Evolutionary conservation across 2,113 vertebrate species (phyloP), one percentile per base, ranked within the genome.

Genomic region (Synodontis membranacea): DNA sequence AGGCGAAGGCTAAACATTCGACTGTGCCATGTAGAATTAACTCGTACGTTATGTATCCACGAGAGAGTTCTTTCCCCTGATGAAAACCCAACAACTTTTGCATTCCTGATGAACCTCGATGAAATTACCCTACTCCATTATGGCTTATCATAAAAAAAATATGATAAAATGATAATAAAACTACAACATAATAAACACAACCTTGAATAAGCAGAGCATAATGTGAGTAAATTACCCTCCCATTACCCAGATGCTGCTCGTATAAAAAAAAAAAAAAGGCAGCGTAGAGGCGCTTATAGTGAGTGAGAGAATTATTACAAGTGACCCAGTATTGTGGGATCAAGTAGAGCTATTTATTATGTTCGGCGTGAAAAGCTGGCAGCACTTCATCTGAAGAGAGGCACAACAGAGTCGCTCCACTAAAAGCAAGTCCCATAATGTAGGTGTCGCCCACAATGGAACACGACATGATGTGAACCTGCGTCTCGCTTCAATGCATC

Each of bases 291-390:
- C 5, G 50, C 54, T 86, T 70, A 82, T 62, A 46, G 76, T 39
- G 42, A 85, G 46, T 50, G 60, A 80, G 60, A 86, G 66, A 84
- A 76, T 82, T 82, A 86, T 89, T 85, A 42, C 83, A 83, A 85
- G 74, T 66, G 76, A 84, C 66, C 70, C 34, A 48, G 70, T 48
- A 44, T 52, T 80, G 58, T 44, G 42, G 72, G 83, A 89, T 89
- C 88, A 89, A 87, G 86, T 89, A 68, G 79, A 83, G 70, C 70
- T 60, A 87, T 89, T 89, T 85, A 82, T 79, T 87, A 78, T 70
- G 79, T 81, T 82, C 58, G 12, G 68, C 37, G 15, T 75, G 68
- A 82, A 79, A 54, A 81, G n/a, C 66, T 23, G 64, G 34, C 58
- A 56, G 70, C 58, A 82, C 85, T 84, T 72, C 31, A 87, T 81